A percentile compares a stretch with the other conserved stretches of the same genome.
Evolutionary conservation across 2,113 vertebrate genomes (phyloP).

Genomic region (Nipponia nippon): DNA sequence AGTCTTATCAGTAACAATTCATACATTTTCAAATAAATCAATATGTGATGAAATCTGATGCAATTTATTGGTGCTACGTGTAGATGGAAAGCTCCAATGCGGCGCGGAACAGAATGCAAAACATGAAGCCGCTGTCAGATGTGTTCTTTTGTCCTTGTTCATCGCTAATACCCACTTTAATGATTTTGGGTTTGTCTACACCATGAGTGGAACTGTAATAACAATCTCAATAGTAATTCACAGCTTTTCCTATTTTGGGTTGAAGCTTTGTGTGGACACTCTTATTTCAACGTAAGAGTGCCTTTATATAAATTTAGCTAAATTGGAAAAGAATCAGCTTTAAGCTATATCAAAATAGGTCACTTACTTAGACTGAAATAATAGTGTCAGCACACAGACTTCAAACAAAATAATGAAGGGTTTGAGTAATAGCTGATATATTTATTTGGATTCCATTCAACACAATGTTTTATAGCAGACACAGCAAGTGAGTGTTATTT

Average conservation of each 20-base stretch:
- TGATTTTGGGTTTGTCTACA: background rate
- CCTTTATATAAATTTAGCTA: background rate
- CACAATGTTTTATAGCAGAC: background rate
- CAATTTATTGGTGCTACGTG: background rate
- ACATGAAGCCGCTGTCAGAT: background rate
- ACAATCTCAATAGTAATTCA: background rate
- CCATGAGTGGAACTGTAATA: background rate
- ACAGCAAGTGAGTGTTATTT: background rate
- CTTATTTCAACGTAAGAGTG: background rate
- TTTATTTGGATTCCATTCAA: background rate
- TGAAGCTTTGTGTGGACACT: background rate
- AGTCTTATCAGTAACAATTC: background rate
- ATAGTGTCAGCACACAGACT: background rate
- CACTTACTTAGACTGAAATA: background rate
- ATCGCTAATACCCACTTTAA: background rate
- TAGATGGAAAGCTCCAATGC: background rate
- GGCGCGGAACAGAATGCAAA: background rate
- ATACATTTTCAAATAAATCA: background rate
- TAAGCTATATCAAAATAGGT: background rate
- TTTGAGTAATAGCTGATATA: background rate
- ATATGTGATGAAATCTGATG: background rate
- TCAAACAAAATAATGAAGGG: background rate
- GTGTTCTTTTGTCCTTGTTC: background rate
- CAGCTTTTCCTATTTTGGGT: background rate
- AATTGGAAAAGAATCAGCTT: background rate